These are phyloP conservation scores for Rhogogaster chlorosoma DNA, from an alignment of 2,888 invertebrate genomes.

Conservation along the genomic window DNA sequence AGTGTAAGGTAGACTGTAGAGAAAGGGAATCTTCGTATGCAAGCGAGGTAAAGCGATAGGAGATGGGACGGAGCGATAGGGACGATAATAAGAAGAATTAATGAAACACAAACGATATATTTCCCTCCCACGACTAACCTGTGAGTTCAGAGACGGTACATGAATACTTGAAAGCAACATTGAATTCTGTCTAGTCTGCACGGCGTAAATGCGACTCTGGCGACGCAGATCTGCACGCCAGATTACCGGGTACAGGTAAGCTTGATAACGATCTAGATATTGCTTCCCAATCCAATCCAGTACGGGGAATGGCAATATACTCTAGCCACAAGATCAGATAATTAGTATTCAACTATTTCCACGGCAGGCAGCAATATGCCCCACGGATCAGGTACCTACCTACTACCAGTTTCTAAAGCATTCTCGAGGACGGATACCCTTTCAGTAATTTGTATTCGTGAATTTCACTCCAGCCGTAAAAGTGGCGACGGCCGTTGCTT, in stretches of 20 bases:
- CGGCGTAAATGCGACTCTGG: conserved; percentile 52
- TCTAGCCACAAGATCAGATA: conserved; percentile 69
- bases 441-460: neutral
- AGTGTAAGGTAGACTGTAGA: conserved; percentile 14
- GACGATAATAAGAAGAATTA: conserved; percentile 43
- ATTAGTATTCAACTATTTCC: conserved; percentile 70
- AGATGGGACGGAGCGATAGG: conserved; percentile 20
- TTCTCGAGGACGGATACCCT: neutral
- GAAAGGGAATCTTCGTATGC: conserved; percentile 28
- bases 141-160: conserved; percentile 23
- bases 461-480: neutral
- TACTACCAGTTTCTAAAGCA: neutral
- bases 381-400: neutral
- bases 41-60: neutral
- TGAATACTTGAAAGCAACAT: conserved; percentile 28
- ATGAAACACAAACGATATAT: conserved; percentile 38
- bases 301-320: conserved; percentile 46
- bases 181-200: conserved; percentile 33
- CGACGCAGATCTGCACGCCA: conserved; percentile 67
- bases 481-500: neutral
- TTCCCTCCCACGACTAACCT: conserved; percentile 36
- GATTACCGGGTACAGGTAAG: conserved; percentile 68
- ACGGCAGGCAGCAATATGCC: conserved; percentile 30
- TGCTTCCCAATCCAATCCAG: conserved; percentile 60
- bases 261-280: conserved; percentile 74